Base-by-base conservation (phyloP, 2,888 invertebrate species). In the Synergus umbraculus region DNA sequence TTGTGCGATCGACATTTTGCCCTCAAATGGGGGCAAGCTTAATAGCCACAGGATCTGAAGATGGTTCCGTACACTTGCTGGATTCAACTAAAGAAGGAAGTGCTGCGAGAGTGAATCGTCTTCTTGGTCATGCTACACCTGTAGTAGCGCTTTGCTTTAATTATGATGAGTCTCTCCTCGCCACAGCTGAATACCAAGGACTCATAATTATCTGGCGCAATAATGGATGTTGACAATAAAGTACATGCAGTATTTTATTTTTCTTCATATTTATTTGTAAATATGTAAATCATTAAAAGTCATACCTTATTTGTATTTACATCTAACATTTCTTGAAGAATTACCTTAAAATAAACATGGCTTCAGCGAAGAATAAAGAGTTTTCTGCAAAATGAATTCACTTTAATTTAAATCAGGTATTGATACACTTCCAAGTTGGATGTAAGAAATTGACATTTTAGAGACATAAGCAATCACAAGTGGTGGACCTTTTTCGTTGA, bases 91-190 rank as follows among this genome's bases (percentile, higher is more conserved):
- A 93, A 80, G 93, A 93, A 82, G 92, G 92, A 18, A 92, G 91
- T 81, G 90, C 91, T 46, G 91, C 91, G 37, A 93, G 94, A 87
- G 93, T 95, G 15, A 95, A 95, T 90, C 93, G 94, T 88, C 92
- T 95, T 15, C 94, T 95, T 92, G 96, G 97, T 9, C 97, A 97
- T 92, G 96, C 97, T 1, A 95, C 95, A n/a, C 95, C 97, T 0
- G 96, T 97, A 77, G 93, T 97, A 29, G 96, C 97, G 77, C 96
- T 97, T 44, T 95, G 96, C 86, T 97, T 97, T 92, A 97, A 97
- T 92, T 97, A 97, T 92, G 97, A 97, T 92, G 97, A 97, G 93
- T 96, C 96, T 89, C 93, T 97, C 85, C 93, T 97, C 82, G 97
- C 97, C 60, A 96, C 97, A 46, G 96, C 96, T 90, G 97, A 97